Evolutionary conservation across 2,888 invertebrate species (phyloP).

Genomic region (Endotricha flammealis): DNA sequence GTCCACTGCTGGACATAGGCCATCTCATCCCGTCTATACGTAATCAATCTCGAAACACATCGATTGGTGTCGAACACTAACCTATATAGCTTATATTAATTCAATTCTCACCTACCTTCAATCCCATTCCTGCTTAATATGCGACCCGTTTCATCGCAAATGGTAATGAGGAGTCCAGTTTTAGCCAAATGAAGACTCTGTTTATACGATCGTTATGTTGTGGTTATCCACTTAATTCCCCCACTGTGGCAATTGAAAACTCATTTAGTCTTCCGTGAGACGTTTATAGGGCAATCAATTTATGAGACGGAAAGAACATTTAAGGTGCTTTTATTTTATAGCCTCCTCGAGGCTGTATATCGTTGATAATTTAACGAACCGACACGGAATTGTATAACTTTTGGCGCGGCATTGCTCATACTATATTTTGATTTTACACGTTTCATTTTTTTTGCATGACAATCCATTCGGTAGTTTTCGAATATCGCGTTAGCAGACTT

Average conservation of each 20-base stretch:
- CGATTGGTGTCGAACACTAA: constrained; percentile 26
- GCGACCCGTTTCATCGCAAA: constrained; percentile 42
- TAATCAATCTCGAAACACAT: constrained; percentile 17
- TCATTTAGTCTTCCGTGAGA: constrained; percentile 47
- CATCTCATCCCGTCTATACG: no score
- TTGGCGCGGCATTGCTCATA: no score
- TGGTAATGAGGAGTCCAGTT: constrained; percentile 49
- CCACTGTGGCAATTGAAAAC: constrained; percentile 39
- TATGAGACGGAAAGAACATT: constrained; percentile 32
- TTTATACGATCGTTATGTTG: constrained; percentile 41
- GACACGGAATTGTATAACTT: no score
- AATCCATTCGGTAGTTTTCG: no score
- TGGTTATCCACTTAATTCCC: constrained; percentile 49
- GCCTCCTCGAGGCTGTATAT: neutral
- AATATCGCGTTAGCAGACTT: no score
- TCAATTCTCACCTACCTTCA: constrained; percentile 46
- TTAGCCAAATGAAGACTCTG: constrained; percentile 49
- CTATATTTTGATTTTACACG: no score
- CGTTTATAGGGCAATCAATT: constrained; percentile 47
- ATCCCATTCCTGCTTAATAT: constrained; percentile 46
- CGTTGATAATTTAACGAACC: no score
- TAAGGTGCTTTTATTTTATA: constrained; percentile 16
- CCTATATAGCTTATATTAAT: constrained; percentile 28
- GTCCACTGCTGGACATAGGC: no score
- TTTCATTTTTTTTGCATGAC: no score